Evolutionary conservation across 2,113 vertebrate genomes (phyloP), one percentile per base, ranked within the genome.

Genomic region (Lampris incognitus): DNA sequence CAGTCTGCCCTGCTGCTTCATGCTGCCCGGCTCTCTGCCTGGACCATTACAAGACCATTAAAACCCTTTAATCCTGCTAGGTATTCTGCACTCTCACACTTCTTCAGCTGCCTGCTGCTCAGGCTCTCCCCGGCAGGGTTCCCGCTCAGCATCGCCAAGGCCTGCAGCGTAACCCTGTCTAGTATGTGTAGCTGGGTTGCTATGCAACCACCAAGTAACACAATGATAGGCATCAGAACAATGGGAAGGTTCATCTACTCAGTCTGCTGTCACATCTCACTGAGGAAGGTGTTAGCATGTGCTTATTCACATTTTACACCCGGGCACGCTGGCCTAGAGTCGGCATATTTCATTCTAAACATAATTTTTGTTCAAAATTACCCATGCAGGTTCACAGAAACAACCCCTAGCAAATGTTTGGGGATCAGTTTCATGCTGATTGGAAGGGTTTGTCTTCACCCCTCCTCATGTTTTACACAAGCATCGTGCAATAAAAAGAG

Each of bases 1-100:
- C 78, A 73, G 81, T 88, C 79, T 82, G 85, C 85, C 88, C 86
- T 88, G 89, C 89, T 92, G 91, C 92, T 83, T 86, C 87, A 86
- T 91, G 93, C 92, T 84, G 82, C 66, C 74, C 82, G 68, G 79
- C 77, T 87, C 78, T 66, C 88, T 56, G 81, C 71, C 60, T 78
- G 71, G 44, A 68, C 65, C 51, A 62, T 88, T 82, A 78, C 79
- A 72, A 58, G 63, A 49, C 39, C n/a, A 82, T 86, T 87, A 79
- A 82, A 82, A 74, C 64, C 82, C 55, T 84, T 70, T 78, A 61
- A 71, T 66, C 54, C 52, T 37, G 60, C 44, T 67, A 56, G 58
- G 78, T 72, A 67, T 78, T 79, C 62, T 76, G 85, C 78, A 59
- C 73, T 80, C 73, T 58, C 50, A 58, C 74, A 54, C 76, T 38